A percentile compares a stretch with the other conserved stretches of the same genome.
Evolutionary conservation across 2,888 invertebrate genomes (phyloP).

Genomic region (Galerucella calmariensis): DNA sequence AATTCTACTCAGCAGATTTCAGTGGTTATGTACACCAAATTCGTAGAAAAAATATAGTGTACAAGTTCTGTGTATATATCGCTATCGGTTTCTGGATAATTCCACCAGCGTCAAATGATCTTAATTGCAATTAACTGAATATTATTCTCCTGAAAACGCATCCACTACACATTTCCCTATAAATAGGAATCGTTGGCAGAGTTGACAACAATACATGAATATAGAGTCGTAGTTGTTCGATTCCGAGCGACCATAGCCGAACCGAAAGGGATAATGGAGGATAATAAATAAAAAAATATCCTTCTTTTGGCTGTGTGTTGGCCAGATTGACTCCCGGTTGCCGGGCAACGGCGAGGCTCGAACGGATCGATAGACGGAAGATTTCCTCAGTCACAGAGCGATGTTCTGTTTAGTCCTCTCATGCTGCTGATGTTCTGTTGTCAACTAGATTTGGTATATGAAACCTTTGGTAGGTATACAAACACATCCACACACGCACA

Average conservation of each 20-base stretch:
- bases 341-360: conserved; percentile 67
- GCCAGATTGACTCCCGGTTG: conserved; percentile 71
- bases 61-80: too few relatives aligned
- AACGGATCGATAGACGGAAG: conserved; percentile 68
- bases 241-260: conserved; percentile 55
- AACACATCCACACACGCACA: too few relatives aligned
- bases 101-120: too few relatives aligned
- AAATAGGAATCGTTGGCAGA: conserved; percentile 11
- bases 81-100: too few relatives aligned
- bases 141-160: neutral
- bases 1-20: too few relatives aligned
- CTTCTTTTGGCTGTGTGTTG: conserved; percentile 64
- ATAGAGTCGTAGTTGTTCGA: conserved; percentile 21
- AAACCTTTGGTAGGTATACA: neutral
- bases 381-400: conserved; percentile 57
- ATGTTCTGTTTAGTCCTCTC: conserved; percentile 33
- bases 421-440: conserved; percentile 19
- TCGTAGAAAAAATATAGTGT: too few relatives aligned
- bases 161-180: conserved; percentile 16
- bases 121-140: too few relatives aligned
- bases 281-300: conserved; percentile 66
- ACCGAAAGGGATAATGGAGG: conserved; percentile 63
- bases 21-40: too few relatives aligned
- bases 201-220: conserved; percentile 46
- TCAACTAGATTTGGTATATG: conserved; percentile 22